Evolutionary conservation across 2,888 invertebrate species (phyloP), one percentile per base, ranked within the genome.

Genomic region (Caenorhabditis panamensis): DNA sequence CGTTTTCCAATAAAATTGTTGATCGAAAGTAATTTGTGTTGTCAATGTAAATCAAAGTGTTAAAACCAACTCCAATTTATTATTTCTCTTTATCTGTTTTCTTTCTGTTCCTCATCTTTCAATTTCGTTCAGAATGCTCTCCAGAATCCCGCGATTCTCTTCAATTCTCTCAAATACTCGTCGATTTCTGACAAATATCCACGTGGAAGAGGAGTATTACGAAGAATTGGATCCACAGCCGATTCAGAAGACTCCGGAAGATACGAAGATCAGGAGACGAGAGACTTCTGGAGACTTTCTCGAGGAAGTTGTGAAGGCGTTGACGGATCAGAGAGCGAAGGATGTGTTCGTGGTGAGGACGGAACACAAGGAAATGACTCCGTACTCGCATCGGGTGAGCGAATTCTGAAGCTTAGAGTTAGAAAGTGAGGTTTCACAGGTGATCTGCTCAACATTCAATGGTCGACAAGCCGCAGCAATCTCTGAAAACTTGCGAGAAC

Each of bases 401-500:
- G 31, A 62, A 16, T 44, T 44, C 44, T 44, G 44, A 5, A 44
- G 44, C 13, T 44, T 8, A 8, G 3, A 31, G 31, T 31, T 4
- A 31, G 9, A 9, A 18, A 36, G 18, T 18, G 3, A 36, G 11
- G 36, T 24, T 41, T 24, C 47, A 13, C 61, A 79, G 73, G 64
- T 80, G n/a, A 44, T 80, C 16, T 80, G 80, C 51, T 76, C 80
- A 9, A 59, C 75, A 16, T 80, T 58, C 62, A 80, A 76, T 26
- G 24, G 76, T 2, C 68, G 80, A 4, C 80, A 80, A 76, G 80
- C 80, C 2, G 31, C 76, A 0, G 69, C 80, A 18, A 80, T 80
- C 13, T 61, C 71, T 4, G 76, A 80, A 36, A 71, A 75, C 49
- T 53, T 80, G 13, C 44, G 71, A 22, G 36, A 18, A 2, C 49